A percentile compares a stretch with the other conserved stretches of the same genome.
These are phyloP conservation scores for Gastracanthus pulcherrimus DNA, from an alignment of 2,888 invertebrate genomes.

Conservation along the genomic window DNA sequence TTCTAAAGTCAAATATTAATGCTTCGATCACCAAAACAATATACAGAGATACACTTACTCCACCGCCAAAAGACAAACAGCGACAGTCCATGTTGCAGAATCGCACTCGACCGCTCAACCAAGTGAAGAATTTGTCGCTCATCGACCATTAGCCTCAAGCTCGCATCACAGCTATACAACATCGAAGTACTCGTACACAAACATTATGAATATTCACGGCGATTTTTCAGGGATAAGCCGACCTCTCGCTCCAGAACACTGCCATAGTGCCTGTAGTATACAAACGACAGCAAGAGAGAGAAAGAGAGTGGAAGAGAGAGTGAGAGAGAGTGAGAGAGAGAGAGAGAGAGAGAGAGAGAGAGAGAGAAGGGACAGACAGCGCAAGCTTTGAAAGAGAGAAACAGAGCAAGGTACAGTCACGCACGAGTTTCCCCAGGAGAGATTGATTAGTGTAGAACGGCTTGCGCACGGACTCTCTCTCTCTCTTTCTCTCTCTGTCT, in stretches of 20 bases:
- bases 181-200: neutral
- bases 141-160: neutral
- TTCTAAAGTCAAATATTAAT: too few relatives aligned
- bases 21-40: too few relatives aligned
- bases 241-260: neutral
- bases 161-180: neutral
- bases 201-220: neutral
- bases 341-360: too few relatives aligned
- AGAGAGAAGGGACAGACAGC: neutral
- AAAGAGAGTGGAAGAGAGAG: neutral
- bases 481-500: too few relatives aligned
- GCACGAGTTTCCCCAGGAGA: slow-evolving; percentile 63
- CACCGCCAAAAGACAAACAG: neutral
- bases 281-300: neutral
- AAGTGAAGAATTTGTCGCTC: too few relatives aligned
- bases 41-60: too few relatives aligned
- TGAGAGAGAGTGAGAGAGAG: neutral
- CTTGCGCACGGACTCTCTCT: slow-evolving; percentile 56
- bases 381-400: neutral
- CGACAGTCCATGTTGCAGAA: neutral
- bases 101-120: neutral
- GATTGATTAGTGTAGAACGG: slow-evolving; percentile 68
- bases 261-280: neutral
- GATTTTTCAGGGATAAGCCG: slow-evolving; percentile 9
- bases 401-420: slow-evolving; percentile 43